These are phyloP conservation scores for Drosophila acutilabella DNA, from an alignment of 2,888 invertebrate genomes.

Conservation along the genomic window DNA sequence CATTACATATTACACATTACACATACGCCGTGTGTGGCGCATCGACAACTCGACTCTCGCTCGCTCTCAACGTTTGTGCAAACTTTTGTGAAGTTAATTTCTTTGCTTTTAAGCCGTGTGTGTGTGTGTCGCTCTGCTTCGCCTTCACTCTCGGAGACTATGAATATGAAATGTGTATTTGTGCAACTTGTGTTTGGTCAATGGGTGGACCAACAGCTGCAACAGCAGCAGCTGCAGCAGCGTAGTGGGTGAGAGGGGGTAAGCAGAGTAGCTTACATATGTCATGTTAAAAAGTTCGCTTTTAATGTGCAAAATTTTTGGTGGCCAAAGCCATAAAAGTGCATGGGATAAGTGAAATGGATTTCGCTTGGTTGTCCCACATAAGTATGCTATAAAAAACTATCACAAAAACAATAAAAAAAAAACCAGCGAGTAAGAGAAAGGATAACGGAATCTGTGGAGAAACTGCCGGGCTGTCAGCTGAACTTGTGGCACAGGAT, in stretches of 20 bases:
- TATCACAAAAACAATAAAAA: conserved; percentile 40
- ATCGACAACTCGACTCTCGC: conserved; percentile 43
- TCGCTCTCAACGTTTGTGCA: conserved; percentile 44
- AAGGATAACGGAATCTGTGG: conserved; percentile 25
- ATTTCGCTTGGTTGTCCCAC: conserved; percentile 67
- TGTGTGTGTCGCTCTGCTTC: neutral
- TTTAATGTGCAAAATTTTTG: conserved; percentile 78
- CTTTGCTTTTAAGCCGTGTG: conserved; percentile 74
- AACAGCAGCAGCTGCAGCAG: conserved; percentile 1
- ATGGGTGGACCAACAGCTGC: conserved; percentile 30
- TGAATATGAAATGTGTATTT: conserved; percentile 79
- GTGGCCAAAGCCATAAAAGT: conserved; percentile 77
- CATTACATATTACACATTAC: conserved; percentile 40
- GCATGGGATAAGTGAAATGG: conserved; percentile 78
- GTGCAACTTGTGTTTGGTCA: conserved; percentile 74
- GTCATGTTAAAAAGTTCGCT: conserved; percentile 76
- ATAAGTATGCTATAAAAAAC: conserved; percentile 76
- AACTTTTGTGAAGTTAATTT: conserved; percentile 73
- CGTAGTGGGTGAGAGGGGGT: neutral
- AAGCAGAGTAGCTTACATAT: conserved; percentile 63
- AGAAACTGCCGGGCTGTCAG: conserved; percentile 30
- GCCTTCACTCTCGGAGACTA: conserved; percentile 53
- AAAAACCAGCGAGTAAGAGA: neutral
- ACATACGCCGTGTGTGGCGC: conserved; percentile 62
- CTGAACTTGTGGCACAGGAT: conserved; percentile 67